Evolutionary conservation across 2,113 vertebrate genomes (phyloP).

Genomic region (Mastomys natalensis): DNA sequence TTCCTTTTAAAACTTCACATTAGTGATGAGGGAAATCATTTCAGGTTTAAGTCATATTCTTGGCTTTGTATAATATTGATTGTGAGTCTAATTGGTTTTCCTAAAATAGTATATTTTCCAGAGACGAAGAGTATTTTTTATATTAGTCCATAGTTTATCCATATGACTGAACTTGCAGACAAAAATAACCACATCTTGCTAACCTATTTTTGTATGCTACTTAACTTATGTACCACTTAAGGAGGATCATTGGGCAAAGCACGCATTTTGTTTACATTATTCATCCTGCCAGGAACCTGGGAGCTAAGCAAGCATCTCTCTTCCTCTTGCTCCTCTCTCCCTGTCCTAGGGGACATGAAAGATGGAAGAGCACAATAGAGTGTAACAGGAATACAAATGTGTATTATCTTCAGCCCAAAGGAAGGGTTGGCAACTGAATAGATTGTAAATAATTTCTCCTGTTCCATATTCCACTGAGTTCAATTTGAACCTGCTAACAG

Average conservation of each 20-base stretch:
- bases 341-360: conserved; percentile 61
- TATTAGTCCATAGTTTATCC: neutral
- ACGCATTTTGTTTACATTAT: conserved; percentile 22
- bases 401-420: conserved; percentile 73
- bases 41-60: neutral
- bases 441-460: conserved; percentile 85
- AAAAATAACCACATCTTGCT: neutral
- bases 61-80: neutral
- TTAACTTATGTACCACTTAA: conserved; percentile 14
- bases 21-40: neutral
- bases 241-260: neutral
- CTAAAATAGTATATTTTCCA: neutral
- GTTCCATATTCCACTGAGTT: conserved; percentile 83
- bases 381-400: conserved; percentile 79
- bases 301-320: conserved; percentile 47
- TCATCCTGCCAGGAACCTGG: conserved; percentile 46
- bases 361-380: conserved; percentile 57
- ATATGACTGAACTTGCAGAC: neutral
- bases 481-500: conserved; percentile 80
- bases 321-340: neutral
- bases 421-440: conserved; percentile 56
- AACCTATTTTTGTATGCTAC: neutral
- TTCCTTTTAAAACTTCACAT: neutral
- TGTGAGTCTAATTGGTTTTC: neutral
- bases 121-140: neutral